phyloP scores from a whole-genome alignment of 2,797 vertebrate species.

The Poecilia wingei region DNA sequence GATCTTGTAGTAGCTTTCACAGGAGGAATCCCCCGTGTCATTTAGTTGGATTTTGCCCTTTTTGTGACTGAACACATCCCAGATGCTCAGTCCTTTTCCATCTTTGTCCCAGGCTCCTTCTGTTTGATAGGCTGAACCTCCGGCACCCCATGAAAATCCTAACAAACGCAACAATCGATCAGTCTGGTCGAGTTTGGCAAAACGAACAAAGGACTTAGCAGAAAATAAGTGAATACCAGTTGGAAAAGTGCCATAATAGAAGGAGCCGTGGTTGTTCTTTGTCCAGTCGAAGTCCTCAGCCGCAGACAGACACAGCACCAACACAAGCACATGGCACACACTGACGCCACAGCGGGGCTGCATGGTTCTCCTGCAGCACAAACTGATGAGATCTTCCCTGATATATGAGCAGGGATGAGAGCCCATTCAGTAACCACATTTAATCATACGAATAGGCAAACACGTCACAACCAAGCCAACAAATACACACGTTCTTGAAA shows the following conservation, averaged over 20 bases:
- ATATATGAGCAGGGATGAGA: conserved; percentile 49
- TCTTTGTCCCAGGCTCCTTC: conserved; percentile 96
- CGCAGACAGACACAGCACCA: conserved; percentile 79
- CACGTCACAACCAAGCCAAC: not conserved
- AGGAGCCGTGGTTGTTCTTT: conserved; percentile 88
- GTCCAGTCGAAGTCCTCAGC: conserved; percentile 86
- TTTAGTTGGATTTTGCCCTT: conserved; percentile 85
- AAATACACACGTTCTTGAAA: conserved; percentile 11
- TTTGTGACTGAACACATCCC: conserved; percentile 91
- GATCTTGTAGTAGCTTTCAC: conserved; percentile 90
- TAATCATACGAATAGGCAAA: conserved; percentile 15
- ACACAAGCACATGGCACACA: conserved; percentile 81
- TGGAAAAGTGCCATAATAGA: conserved; percentile 95
- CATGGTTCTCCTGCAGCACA: conserved; percentile 71
- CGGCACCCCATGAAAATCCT: conserved; percentile 95
- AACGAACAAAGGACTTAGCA: not conserved
- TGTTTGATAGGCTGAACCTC: conserved; percentile 94
- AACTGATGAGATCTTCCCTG: conserved; percentile 51
- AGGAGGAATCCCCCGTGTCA: conserved; percentile 88
- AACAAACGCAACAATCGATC: conserved; percentile 19
- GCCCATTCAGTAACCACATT: conserved; percentile 12
- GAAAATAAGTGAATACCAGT: conserved; percentile 75
- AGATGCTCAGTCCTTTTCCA: conserved; percentile 94
- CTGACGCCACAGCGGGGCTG: conserved; percentile 62
- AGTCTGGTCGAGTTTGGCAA: not conserved